These are phyloP conservation scores for Crossaster papposus DNA, from an alignment of 53 echinoderm and acorn worm species.

Conservation along the genomic window DNA sequence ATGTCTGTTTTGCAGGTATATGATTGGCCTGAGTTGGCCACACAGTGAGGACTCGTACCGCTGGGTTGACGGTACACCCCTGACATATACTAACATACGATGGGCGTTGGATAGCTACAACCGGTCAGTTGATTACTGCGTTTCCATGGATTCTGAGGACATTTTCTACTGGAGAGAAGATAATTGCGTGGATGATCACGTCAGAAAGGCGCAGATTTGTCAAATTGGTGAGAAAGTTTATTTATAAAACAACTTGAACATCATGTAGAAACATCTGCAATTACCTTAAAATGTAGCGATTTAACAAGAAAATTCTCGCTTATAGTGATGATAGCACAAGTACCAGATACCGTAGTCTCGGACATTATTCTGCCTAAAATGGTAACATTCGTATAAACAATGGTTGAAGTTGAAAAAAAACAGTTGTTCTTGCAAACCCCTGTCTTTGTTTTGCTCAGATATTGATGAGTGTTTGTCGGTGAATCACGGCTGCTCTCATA, in stretches of 20 bases:
- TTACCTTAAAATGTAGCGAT: no score
- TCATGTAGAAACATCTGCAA: no score
- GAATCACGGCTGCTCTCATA: slow-evolving; percentile 64
- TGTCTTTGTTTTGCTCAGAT: slow-evolving; percentile 57
- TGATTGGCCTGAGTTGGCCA: slow-evolving; percentile 40
- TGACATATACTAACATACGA: slow-evolving; percentile 63
- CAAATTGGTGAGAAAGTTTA: slow-evolving; percentile 60
- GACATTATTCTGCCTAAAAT: no score
- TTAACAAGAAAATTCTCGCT: no score
- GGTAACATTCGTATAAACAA: no score
- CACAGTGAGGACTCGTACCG: slow-evolving; percentile 19
- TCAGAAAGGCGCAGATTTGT: slow-evolving; percentile 62
- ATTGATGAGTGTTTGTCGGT: slow-evolving; percentile 70
- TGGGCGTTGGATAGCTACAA: slow-evolving; percentile 21
- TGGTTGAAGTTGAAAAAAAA: no score
- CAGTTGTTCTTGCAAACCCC: no score
- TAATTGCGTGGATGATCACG: slow-evolving; percentile 36
- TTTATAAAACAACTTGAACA: not conserved
- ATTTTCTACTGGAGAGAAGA: slow-evolving; percentile 56
- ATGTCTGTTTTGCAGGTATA: slow-evolving; percentile 16
- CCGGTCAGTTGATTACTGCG: slow-evolving; percentile 41
- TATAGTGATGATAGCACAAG: no score
- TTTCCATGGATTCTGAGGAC: slow-evolving; percentile 49
- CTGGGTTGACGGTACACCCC: slow-evolving; percentile 82
- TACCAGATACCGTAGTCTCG: no score